Base-by-base conservation (phyloP, 2,888 invertebrate species). In the Acrocera orbiculus region DNA sequence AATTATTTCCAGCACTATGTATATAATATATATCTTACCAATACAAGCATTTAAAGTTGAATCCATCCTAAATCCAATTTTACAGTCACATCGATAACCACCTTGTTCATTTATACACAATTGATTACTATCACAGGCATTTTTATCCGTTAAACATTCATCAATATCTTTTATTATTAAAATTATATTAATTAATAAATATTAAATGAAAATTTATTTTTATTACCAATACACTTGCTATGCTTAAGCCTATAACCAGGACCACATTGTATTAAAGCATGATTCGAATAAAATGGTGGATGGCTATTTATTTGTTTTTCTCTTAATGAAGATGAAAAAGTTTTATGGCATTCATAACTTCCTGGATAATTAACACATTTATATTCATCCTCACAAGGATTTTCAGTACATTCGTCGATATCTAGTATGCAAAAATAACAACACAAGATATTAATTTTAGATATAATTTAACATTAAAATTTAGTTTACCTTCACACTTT, bases 311-410 rank as follows among this genome's bases (percentile, higher is more conserved):
- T n/a, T n/a, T n/a, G n/a, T n/a, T n/a, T n/a, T n/a, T n/a, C n/a
- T n/a, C n/a, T 23, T 11, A 23, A 23, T 37, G 32, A 32, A 13
- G 42, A 40, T 15, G 42, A 34, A 1, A 34, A 36, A 35, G 7
- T 29, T 27, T 40, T 39, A 9, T 41, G 38, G 46, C 82, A 82
- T 3, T 69, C 61, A 53, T 73, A 86, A 1, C 79, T 75, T 0
- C 86, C 86, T 3, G 70, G 61, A 0, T 74, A 75, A 54, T 89
- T 89, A 13, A 73, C 52, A 46, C 87, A 87, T 2, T 67, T 63
- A 16, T 72, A 70, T 25, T 65, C 63, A 6, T 61, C 58, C 1
- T 62, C 66, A 34, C 75, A 75, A 0, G 65, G 63, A 47, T 59
- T 58, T 0, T 72, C 70, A 22, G 66, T 62, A 47, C 83, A 85